phyloP scores from a whole-genome alignment of 2,797 vertebrate genomes.

The Anisognathus igniventris region DNA sequence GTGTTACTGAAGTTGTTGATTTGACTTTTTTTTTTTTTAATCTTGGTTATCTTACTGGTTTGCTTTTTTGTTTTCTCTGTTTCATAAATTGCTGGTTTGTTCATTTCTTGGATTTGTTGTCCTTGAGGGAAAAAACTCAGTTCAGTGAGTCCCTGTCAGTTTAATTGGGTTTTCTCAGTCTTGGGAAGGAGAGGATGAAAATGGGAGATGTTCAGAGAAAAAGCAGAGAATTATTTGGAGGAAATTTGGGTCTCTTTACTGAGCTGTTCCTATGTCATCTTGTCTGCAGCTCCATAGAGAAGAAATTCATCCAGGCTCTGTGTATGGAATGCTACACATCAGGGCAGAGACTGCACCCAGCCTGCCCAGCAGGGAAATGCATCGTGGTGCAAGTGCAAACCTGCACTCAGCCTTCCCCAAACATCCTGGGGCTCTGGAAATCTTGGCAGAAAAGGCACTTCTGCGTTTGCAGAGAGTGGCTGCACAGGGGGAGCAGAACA shows the following conservation, averaged over 20 bases:
- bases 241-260: not conserved
- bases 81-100: not conserved
- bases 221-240: not conserved
- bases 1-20: not conserved
- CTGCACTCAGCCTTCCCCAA: not conserved
- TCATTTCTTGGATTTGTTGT: not conserved
- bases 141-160: not conserved
- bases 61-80: not conserved
- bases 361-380: accelerated
- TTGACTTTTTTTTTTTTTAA: not conserved
- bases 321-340: accelerated
- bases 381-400: accelerated
- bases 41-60: not conserved
- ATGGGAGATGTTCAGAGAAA: not conserved
- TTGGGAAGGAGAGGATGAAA: not conserved
- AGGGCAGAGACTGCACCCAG: not conserved
- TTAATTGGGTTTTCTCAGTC: not conserved
- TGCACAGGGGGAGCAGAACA: accelerated
- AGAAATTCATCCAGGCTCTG: not conserved
- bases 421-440: not conserved
- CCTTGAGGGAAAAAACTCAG: not conserved
- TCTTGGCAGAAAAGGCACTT: not conserved
- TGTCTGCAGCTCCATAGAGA: not conserved
- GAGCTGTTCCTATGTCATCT: not conserved
- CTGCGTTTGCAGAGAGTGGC: not conserved